These are phyloP conservation scores for Drosophila funebris DNA, from an alignment of 1,140 invertebrate species.

Conservation along the genomic window DNA sequence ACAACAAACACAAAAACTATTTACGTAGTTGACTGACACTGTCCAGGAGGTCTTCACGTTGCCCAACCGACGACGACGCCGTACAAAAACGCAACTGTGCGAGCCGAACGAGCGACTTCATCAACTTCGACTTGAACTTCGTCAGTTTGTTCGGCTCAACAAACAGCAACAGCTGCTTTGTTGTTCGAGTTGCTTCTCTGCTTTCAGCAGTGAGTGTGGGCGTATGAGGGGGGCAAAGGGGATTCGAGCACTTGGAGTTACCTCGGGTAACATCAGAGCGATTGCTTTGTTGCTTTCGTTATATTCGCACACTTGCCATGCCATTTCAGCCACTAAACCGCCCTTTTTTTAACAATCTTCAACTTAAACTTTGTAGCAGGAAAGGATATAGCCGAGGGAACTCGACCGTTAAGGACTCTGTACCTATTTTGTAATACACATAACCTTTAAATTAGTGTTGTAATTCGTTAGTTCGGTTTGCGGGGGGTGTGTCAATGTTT, in stretches of 20 bases:
- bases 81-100: slow-evolving; percentile 56
- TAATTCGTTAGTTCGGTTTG: too few species aligned
- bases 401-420: too few species aligned
- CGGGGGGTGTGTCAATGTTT: too few species aligned
- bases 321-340: slow-evolving; percentile 10
- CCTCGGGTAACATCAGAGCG: slow-evolving; percentile 8
- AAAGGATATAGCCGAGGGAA: too few species aligned
- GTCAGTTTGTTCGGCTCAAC: slow-evolving; percentile 38
- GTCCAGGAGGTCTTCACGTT: slow-evolving; percentile 14
- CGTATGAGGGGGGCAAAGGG: not conserved
- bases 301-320: not conserved
- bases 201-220: not conserved
- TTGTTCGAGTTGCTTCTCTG: slow-evolving; percentile 5
- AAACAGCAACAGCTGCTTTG: slow-evolving; percentile 1
- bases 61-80: slow-evolving; percentile 21
- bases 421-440: too few species aligned
- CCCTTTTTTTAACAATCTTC: not conserved
- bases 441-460: too few species aligned
- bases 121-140: slow-evolving; percentile 40
- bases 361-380: too few species aligned
- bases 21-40: slow-evolving; percentile 12
- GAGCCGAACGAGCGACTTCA: slow-evolving; percentile 20
- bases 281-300: slow-evolving; percentile 15
- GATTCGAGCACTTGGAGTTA: not conserved
- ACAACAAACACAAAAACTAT: slow-evolving; percentile 25